phyloP scores from a whole-genome alignment of 2,888 invertebrate genomes.

The Drosophila hamatofila region DNA sequence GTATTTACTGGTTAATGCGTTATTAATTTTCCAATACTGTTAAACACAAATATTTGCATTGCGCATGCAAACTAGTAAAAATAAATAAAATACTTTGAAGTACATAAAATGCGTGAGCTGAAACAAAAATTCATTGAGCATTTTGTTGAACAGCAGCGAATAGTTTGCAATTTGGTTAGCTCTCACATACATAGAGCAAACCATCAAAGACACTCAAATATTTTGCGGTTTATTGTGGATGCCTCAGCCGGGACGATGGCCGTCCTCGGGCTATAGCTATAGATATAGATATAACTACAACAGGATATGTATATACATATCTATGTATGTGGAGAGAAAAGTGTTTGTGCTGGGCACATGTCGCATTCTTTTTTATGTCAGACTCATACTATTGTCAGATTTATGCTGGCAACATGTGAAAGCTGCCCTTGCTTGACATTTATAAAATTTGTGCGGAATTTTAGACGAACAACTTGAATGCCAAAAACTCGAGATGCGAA shows the following conservation, averaged over 20 bases:
- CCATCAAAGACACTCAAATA: slow-evolving; percentile 82
- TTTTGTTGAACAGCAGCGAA: slow-evolving; percentile 3
- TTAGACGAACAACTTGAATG: slow-evolving; percentile 59
- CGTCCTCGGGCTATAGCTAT: slow-evolving; percentile 11
- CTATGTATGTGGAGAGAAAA: slow-evolving; percentile 23
- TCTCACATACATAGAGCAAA: slow-evolving; percentile 40
- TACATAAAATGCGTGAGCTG: slow-evolving; percentile 59
- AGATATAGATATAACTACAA: slow-evolving; percentile 15
- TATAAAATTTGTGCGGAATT: slow-evolving; percentile 76
- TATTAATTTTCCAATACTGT: slow-evolving; percentile 32
- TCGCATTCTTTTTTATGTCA: slow-evolving; percentile 41
- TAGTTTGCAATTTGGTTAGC: slow-evolving; percentile 26
- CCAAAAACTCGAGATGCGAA: slow-evolving; percentile 35
- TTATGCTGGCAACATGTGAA: slow-evolving; percentile 48
- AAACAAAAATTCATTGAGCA: slow-evolving; percentile 57
- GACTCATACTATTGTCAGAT: slow-evolving; percentile 42
- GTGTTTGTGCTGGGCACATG: slow-evolving; percentile 51
- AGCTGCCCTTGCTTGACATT: slow-evolving; percentile 65
- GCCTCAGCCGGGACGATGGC: slow-evolving; percentile 26
- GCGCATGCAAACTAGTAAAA: slow-evolving; percentile 40
- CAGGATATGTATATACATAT: slow-evolving; percentile 9
- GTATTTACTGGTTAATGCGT: not conserved
- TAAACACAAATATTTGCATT: slow-evolving; percentile 67
- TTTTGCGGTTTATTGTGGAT: slow-evolving; percentile 76
- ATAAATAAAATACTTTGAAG: slow-evolving; percentile 68